Evolutionary conservation across 2,113 vertebrate species (phyloP), one percentile per base, ranked within the genome.

Genomic region (Catharus bicknelli): DNA sequence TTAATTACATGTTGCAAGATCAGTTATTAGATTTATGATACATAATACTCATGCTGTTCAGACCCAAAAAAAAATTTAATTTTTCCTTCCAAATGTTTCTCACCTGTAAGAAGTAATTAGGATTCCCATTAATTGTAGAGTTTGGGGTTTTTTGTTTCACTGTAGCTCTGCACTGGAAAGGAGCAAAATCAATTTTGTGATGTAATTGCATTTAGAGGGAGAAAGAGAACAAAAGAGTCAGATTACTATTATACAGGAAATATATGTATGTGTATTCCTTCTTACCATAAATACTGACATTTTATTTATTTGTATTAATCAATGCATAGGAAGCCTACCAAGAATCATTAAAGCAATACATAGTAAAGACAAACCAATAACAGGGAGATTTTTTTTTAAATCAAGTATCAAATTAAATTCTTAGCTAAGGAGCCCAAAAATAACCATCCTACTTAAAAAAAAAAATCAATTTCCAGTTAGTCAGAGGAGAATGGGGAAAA

Each of bases 161-260:
- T 83, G 5, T 48, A 80, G 47, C 25, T 80, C 75, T 92, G n/a
- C n/a, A 17, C 8, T 82, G 55, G 48, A 88, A 86, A 83, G 14
- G 34, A 93, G 3, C 7, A 92, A 91, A 91, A 96, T 90, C 91
- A 91, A 77, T 87, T 90, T 77, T 90, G 32, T 82, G 51, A 74
- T 70, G 40, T 25, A 78, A 80, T 62, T 87, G 75, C 48, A 53
- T 86, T 94, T 88, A 90, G n/a, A 89, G 38, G 17, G 30, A 91
- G 40, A 96, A 94, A 91, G 51, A 80, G 77, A 92, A 83, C 40
- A 77, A 87, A 85, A 94, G 77, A 85, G 38, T 91, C 84, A 32
- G 51, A 70, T 95, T 96, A 91, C 94, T 86, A 84, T 88, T 94
- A 92, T 80, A 77, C 74, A 87, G 89, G 91, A 95, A 95, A 85